Evolutionary conservation across 2,113 vertebrate genomes (phyloP).

Genomic region (Pollachius pollachius): DNA sequence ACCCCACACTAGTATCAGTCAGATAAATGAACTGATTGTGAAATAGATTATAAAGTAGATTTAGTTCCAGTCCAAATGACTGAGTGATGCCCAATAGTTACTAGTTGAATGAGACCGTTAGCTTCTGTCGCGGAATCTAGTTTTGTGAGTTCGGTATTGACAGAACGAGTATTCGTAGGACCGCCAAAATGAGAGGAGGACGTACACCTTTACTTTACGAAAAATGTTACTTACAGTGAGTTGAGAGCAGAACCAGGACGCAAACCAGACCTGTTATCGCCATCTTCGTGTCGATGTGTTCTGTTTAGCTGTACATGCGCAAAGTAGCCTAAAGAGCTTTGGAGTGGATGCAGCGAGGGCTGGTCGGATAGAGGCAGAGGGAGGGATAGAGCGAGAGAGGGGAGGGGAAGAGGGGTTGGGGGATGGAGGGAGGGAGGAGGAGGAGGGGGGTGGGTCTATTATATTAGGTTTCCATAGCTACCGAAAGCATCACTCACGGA

Average conservation of each 20-base stretch:
- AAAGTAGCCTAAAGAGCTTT: conserved; percentile 65
- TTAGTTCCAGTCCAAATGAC: no score
- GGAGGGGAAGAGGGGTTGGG: conserved; percentile 22
- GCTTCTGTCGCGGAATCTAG: conserved; percentile 8
- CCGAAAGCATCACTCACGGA: conserved; percentile 67
- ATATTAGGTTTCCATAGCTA: conserved; percentile 67
- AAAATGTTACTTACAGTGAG: conserved; percentile 69
- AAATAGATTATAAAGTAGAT: conserved; percentile 2
- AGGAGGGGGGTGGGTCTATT: conserved; percentile 33
- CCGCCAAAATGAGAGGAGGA: background rate
- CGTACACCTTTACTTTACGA: no score
- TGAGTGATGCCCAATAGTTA: no score
- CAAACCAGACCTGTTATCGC: conserved; percentile 74
- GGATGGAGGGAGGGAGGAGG: background rate
- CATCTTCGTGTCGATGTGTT: conserved; percentile 77
- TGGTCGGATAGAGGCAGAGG: background rate
- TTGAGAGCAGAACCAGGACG: conserved; percentile 71
- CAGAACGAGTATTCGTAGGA: no score
- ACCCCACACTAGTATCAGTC: background rate
- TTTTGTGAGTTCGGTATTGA: conserved; percentile 11
- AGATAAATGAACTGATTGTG: background rate
- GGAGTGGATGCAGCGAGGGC: conserved; percentile 40
- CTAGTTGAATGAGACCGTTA: background rate
- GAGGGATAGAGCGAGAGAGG: conserved; percentile 13
- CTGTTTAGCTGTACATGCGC: conserved; percentile 70